Base-by-base conservation (phyloP, 1,140 invertebrate genomes). In the Mizuhopecten yessoensis region DNA sequence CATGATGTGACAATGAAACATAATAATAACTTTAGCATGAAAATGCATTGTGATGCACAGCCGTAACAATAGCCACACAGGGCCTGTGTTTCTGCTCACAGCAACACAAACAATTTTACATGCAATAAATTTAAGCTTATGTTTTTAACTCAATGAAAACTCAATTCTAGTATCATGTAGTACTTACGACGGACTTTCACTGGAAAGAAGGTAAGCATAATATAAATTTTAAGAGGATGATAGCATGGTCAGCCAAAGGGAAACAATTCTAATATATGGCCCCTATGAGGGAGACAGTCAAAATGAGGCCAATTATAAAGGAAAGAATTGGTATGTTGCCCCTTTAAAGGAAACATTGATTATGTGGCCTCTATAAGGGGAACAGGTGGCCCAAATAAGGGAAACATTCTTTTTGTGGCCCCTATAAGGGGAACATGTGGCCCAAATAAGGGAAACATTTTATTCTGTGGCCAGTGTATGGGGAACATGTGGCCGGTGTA, bases 1-100 rank as follows among this genome's bases (percentile, higher is more conserved):
- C 57, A 75, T 29, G n/a, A n/a, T 75, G 23, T 75, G 17, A 29
- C 29, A 11, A 75, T 75, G 57, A 29, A 75, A 29, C 11, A 75
- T 75, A 23, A 13, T 17, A 49, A 75, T 75, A 17, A n/a, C 57
- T n/a, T 75, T 23, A 13, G 23, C 57, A 75, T 29, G 23, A 75
- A 75, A 75, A 75, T 75, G 57, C n/a, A 17, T 75, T 75, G 57
- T 75, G 57, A 75, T 75, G 57, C 57, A 75, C 57, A 75, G 57
- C 57, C 0, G 57, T 75, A 75, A 75, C 20, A 75, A 29, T 29
- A 75, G 57, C 23, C 57, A 75, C n/a, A 49, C 57, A 75, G n/a
- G 57, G 57, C 57, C 57, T 75, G 23, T 75, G 57, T 75, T 17
- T 75, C 29, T 75, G 57, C 57, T 75, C 57, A 75, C 57, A 75